Conservation (phyloP, 1,140 invertebrate species). For the Drosophila kikkawai region DNA sequence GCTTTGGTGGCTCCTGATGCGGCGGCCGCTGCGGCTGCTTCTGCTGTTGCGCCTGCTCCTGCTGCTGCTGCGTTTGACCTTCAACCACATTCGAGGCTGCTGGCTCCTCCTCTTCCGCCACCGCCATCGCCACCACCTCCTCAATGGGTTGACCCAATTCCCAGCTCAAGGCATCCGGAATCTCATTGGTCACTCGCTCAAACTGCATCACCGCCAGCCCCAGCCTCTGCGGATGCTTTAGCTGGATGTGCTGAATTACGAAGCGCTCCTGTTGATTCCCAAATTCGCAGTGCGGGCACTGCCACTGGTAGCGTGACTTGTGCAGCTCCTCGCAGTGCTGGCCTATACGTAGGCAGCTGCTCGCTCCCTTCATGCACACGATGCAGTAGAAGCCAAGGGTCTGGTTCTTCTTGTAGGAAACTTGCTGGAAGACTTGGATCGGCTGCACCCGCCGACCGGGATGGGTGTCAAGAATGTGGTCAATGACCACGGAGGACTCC, state of each 20-base stretch:
- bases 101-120: not conserved
- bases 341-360: constrained; percentile 15
- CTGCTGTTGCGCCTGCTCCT: not conserved
- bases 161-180: constrained; percentile 42
- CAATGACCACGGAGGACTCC: not conserved
- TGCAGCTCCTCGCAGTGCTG: constrained; percentile 34
- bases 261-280: constrained; percentile 6
- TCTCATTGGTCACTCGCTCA: constrained; percentile 40
- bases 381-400: constrained; percentile 55
- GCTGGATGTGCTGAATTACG: constrained; percentile 12
- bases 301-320: constrained; percentile 14
- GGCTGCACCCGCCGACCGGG: constrained; percentile 21
- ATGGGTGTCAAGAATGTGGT: constrained; percentile 33
- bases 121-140: not conserved
- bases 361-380: constrained; percentile 12
- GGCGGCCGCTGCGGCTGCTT: not conserved
- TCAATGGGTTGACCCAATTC: constrained; percentile 7
- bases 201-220: constrained; percentile 42
- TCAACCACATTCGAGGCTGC: not conserved
- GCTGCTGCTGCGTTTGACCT: not conserved
- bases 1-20: not conserved
- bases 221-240: not conserved
- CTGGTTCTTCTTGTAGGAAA: constrained; percentile 10
- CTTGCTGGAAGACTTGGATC: constrained; percentile 24
- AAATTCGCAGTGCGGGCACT: constrained; percentile 45